Conservation (phyloP, 2,797 vertebrate genomes). For the Danio kyathit region DNA sequence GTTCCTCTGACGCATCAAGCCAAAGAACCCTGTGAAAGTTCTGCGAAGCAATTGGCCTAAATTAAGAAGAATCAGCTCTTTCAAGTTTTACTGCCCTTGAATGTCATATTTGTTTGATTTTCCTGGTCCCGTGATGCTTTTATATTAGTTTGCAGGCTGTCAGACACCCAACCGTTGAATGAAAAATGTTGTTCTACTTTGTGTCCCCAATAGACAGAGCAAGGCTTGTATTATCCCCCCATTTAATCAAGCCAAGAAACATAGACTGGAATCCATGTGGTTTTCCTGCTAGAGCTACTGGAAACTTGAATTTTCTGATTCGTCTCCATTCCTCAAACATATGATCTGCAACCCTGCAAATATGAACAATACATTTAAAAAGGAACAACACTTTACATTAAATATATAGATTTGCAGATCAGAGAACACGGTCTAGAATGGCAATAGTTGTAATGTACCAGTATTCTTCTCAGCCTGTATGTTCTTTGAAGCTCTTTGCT, state of each 20-base stretch:
- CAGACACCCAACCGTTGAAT: constrained; percentile 15
- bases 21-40: constrained; percentile 62
- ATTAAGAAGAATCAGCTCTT: constrained; percentile 64
- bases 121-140: constrained; percentile 48
- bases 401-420: neutral
- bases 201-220: neutral
- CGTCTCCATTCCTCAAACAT: neutral
- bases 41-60: constrained; percentile 59
- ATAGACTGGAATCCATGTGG: constrained; percentile 22
- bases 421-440: neutral
- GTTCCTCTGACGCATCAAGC: constrained; percentile 61
- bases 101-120: constrained; percentile 64
- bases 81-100: constrained; percentile 59
- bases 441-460: neutral
- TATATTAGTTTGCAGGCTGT: constrained; percentile 33
- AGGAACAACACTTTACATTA: neutral
- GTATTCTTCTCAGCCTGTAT: neutral
- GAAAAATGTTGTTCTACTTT: constrained; percentile 15
- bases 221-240: neutral
- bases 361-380: neutral
- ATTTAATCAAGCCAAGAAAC: constrained; percentile 11
- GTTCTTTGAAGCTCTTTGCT: neutral
- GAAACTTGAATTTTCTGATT: neutral
- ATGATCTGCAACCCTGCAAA: neutral
- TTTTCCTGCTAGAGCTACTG: constrained; percentile 11